Percentiles rank a stretch among this genome's conserved stretches.
Conservation (phyloP, 2,888 invertebrate genomes). For the Acrocera orbiculus region DNA sequence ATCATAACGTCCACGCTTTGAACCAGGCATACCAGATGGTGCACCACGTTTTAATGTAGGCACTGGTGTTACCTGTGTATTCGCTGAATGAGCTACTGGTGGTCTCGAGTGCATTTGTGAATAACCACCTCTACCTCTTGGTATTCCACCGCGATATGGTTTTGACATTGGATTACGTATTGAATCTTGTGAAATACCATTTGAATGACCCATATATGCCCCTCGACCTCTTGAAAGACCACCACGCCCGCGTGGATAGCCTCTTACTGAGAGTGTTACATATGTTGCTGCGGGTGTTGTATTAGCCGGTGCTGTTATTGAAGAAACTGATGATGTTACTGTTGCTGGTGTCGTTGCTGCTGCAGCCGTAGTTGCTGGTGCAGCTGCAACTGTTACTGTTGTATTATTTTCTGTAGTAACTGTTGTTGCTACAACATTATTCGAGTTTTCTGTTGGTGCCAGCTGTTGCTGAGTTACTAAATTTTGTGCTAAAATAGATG, state of each 20-base stretch:
- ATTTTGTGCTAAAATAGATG: too few species aligned
- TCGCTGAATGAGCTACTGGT: constrained; percentile 26
- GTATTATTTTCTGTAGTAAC: not conserved
- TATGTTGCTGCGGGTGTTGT: constrained; percentile 11
- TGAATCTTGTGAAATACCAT: constrained; percentile 18
- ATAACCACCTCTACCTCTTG: constrained; percentile 25
- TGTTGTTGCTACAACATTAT: too few species aligned
- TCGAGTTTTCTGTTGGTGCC: too few species aligned
- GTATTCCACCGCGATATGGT: constrained; percentile 24
- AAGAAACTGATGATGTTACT: constrained; percentile 11
- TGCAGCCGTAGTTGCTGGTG: constrained; percentile 17
- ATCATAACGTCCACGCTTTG: constrained; percentile 30
- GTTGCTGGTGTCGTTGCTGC: constrained; percentile 13
- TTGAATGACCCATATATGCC: constrained; percentile 24
- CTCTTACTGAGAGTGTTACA: constrained; percentile 14
- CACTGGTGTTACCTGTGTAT: constrained; percentile 29
- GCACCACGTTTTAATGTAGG: constrained; percentile 30
- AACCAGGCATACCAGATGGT: constrained; percentile 27
- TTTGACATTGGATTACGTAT: constrained; percentile 19
- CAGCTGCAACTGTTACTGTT: constrained; percentile 24
- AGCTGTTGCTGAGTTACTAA: too few species aligned
- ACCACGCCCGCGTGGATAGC: constrained; percentile 24
- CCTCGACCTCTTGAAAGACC: constrained; percentile 25
- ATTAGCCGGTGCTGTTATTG: constrained; percentile 10
- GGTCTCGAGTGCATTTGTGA: constrained; percentile 23